phyloP scores from a whole-genome alignment of 2,888 invertebrate genomes.

The Nemapogon koenigi region DNA sequence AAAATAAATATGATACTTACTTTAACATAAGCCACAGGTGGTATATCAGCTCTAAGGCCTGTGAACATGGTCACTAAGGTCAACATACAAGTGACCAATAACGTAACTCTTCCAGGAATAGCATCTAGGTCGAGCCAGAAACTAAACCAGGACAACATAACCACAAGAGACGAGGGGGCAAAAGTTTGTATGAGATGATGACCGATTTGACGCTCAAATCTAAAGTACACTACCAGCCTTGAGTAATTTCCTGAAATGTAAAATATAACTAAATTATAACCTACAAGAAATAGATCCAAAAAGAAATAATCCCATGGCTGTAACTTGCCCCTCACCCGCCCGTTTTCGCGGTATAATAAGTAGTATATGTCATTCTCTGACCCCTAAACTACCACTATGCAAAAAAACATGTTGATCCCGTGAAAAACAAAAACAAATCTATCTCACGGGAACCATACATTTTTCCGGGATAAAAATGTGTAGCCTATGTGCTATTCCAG shows the following conservation, averaged over 20 bases:
- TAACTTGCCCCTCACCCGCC: too few species aligned
- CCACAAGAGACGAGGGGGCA: conserved; percentile 82
- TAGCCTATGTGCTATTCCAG: too few species aligned
- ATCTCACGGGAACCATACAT: too few species aligned
- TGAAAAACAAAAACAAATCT: too few species aligned
- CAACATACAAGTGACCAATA: conserved; percentile 84
- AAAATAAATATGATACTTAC: conserved; percentile 56
- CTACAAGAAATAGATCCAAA: too few species aligned
- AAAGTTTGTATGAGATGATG: conserved; percentile 87
- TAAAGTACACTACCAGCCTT: conserved; percentile 77
- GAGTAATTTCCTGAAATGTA: conserved; percentile 74
- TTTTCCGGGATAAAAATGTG: too few species aligned
- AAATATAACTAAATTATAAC: too few species aligned
- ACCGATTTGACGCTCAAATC: conserved; percentile 83
- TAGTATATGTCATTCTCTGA: too few species aligned
- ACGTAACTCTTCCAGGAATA: conserved; percentile 81
- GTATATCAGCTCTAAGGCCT: conserved; percentile 80
- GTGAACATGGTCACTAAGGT: conserved; percentile 88
- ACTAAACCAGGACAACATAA: conserved; percentile 86
- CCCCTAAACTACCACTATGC: too few species aligned
- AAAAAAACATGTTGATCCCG: too few species aligned
- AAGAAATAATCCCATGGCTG: too few species aligned
- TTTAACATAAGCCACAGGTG: conserved; percentile 87
- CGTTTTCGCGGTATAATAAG: too few species aligned
- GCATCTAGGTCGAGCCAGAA: conserved; percentile 87